Percentiles rank a stretch among this genome's conserved stretches.
Evolutionary conservation across 2,888 invertebrate genomes (phyloP).

Genomic region (Eupithecia subumbrata): DNA sequence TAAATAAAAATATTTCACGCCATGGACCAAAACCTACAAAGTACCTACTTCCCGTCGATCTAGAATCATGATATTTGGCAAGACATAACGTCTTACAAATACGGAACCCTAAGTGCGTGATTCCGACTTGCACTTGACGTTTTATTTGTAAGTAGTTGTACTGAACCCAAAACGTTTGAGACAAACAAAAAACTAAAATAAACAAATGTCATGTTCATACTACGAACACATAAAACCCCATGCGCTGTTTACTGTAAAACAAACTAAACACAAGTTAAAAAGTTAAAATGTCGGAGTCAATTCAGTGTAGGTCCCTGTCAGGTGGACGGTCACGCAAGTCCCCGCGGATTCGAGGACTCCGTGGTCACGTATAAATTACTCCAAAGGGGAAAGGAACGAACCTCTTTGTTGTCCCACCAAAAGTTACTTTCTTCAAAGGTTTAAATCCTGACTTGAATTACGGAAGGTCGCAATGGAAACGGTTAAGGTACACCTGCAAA

Average conservation of each 20-base stretch:
- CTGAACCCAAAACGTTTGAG: not conserved
- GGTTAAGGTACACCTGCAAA: constrained; percentile 55
- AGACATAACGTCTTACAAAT: too few relatives aligned
- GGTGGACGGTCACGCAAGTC: constrained; percentile 67
- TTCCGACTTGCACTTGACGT: too few relatives aligned
- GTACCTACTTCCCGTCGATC: too few relatives aligned
- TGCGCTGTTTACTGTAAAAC: constrained; percentile 29
- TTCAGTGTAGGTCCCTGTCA: constrained; percentile 56
- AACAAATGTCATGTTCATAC: not conserved
- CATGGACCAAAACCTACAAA: too few relatives aligned
- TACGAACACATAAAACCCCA: not conserved
- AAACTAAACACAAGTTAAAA: constrained; percentile 51
- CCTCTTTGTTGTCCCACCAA: constrained; percentile 75
- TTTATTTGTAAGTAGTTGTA: not conserved
- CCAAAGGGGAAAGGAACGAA: constrained; percentile 62
- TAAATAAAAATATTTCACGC: too few relatives aligned
- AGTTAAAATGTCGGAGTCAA: constrained; percentile 60
- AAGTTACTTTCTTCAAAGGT: constrained; percentile 77
- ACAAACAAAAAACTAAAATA: not conserved
- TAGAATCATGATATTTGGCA: too few relatives aligned
- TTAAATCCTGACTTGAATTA: constrained; percentile 81
- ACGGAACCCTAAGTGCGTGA: too few relatives aligned
- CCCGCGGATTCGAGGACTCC: constrained; percentile 60
- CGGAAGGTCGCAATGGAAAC: constrained; percentile 67
- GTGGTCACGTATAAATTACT: constrained; percentile 83